Evolutionary conservation across 2,113 vertebrate genomes (phyloP).

Genomic region (Megalops atlanticus): DNA sequence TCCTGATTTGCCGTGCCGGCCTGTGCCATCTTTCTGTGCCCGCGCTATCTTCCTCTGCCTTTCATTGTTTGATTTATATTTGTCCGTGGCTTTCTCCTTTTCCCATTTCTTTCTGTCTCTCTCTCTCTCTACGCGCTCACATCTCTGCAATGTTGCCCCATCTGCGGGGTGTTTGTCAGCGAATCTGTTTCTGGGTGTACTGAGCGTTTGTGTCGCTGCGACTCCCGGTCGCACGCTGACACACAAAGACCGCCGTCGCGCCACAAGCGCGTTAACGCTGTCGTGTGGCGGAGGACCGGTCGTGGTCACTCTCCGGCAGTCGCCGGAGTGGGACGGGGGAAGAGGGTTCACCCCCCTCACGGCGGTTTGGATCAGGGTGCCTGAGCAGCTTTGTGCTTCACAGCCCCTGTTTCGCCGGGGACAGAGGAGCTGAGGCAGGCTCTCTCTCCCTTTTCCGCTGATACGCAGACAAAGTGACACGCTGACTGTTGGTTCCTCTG

Average conservation of each 20-base stretch:
- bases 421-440: background rate
- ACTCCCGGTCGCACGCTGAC: slow-evolving; percentile 9
- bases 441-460: background rate
- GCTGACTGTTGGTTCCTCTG: background rate
- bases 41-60: slow-evolving; percentile 7
- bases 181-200: background rate
- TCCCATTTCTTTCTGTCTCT: no score
- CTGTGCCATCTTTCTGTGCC: slow-evolving; percentile 16
- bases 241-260: background rate
- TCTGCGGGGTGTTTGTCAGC: background rate
- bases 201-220: no score
- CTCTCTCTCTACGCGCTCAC: background rate
- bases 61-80: slow-evolving; percentile 52
- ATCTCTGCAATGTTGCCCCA: background rate
- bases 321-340: no score
- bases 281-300: no score
- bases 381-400: no score
- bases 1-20: background rate
- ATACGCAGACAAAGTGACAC: background rate
- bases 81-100: no score
- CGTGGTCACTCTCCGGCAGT: no score
- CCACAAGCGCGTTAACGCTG: background rate
- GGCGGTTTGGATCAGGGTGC: no score
- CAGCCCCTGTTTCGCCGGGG: no score
- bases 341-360: no score